Evolutionary conservation across 2,113 vertebrate species (phyloP).

Genomic region (Salvelinus sp.): DNA sequence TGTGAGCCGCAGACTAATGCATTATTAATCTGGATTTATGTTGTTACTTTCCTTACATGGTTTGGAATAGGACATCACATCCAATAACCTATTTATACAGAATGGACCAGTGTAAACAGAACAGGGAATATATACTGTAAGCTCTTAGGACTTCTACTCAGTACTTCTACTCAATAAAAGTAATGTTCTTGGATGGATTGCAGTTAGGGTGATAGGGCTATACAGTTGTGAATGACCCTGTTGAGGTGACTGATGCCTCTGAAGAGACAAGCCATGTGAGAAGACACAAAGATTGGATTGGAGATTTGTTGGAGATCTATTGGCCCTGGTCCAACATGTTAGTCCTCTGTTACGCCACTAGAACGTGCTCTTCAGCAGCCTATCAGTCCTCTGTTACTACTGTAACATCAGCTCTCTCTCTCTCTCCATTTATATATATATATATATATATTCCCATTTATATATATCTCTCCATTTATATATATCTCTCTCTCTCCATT

Average conservation of each 20-base stretch:
- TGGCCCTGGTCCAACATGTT: constrained; percentile 33
- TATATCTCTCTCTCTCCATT: no score
- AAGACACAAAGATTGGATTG: no score
- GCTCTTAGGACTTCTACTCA: background rate
- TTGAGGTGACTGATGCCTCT: no score
- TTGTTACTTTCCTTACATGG: background rate
- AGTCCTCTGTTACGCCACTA: constrained; percentile 74
- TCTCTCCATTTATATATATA: no score
- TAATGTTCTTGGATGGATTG: no score
- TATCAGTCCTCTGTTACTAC: constrained; percentile 53
- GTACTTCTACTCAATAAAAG: no score
- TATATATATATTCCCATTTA: no score
- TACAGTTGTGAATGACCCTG: no score
- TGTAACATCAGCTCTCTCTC: background rate
- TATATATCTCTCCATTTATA: no score
- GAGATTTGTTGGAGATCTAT: no score
- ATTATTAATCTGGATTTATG: constrained; percentile 20
- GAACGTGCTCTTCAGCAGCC: constrained; percentile 85
- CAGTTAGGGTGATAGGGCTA: no score
- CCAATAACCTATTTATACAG: background rate
- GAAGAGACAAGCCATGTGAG: no score
- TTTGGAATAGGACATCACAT: background rate
- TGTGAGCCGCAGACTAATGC: constrained; percentile 18
- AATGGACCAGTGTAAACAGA: background rate
- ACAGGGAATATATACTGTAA: background rate